Evolutionary conservation across 2,113 vertebrate species (phyloP), one percentile per base, ranked within the genome.

Genomic region (Nymphicus hollandicus): DNA sequence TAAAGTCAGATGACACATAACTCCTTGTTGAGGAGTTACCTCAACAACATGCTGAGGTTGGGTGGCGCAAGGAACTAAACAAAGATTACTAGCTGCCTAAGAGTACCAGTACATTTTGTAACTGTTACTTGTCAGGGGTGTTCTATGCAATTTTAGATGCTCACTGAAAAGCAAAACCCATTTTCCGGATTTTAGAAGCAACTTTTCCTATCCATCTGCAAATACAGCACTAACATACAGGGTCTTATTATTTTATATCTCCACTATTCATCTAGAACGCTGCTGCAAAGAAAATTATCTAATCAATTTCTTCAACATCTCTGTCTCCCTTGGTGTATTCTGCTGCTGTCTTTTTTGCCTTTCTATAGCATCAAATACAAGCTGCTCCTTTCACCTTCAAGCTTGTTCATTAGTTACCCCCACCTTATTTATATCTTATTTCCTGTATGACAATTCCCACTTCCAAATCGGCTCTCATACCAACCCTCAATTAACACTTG

Each of bases 401-500:
- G 29, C 16, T 2, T 61, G 17, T 31, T 88, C n/a, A 70, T 74
- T 68, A 84, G 23, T 70, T 86, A 53, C 53, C 44, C 23, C 22
- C 22, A 53, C 11, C 31, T 70, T 89, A 72, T 61, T 86, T 69
- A 20, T 27, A 56, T 52, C 52, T 74, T 84, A 55, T 58, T 88
- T 76, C 24, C 29, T 58, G 24, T 44, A 15, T 69, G 63, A 82
- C 44, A 69, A 58, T 46, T 89, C 70, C 33, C 33, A 71, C 43
- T 92, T 94, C 37, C 31, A 86, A 81, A 81, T 46, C 55, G 89
- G 23, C 10, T 81, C 39, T 74, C 47, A 78, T 60, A 65, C 14
- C 65, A 91, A 70, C 7, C 20, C 29, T 68, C 61, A 91, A 94
- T 94, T 91, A 91, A 47, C 90, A 81, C 47, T 66, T 86, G 83